phyloP scores from a whole-genome alignment of 1,140 invertebrate genomes.

The Ericerus pela region DNA sequence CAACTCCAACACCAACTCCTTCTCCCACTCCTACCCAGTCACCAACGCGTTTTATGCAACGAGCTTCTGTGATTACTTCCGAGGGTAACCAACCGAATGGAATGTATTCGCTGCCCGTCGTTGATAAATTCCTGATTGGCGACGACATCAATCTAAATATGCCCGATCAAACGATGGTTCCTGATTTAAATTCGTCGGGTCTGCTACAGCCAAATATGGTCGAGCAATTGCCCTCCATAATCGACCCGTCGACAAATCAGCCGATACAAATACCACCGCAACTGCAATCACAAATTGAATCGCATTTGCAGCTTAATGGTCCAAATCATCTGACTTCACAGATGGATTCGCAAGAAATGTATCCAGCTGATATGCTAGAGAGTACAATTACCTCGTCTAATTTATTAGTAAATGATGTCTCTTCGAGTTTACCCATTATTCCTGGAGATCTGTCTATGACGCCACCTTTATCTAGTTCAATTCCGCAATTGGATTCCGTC shows the following conservation, averaged over 20 bases:
- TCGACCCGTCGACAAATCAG: not conserved
- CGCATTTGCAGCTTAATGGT: not conserved
- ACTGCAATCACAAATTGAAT: constrained; percentile 1
- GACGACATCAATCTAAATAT: constrained; percentile 6
- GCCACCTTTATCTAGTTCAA: not conserved
- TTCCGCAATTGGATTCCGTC: not conserved
- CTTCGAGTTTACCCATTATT: not conserved
- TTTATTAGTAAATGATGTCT: not conserved
- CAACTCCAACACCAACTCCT: constrained; percentile 6
- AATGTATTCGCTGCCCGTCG: not conserved
- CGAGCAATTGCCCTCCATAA: not conserved
- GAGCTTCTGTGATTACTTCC: constrained; percentile 18
- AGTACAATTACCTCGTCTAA: not conserved
- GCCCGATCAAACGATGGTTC: not conserved
- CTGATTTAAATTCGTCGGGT: not conserved
- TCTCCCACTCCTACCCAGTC: constrained; percentile 9
- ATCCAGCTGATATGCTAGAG: constrained; percentile 2
- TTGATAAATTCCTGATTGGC: constrained; percentile 1
- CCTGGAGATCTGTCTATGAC: not conserved
- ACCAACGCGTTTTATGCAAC: constrained; percentile 3
- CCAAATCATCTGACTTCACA: too few relatives aligned
- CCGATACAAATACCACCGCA: not conserved
- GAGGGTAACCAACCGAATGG: constrained; percentile 14
- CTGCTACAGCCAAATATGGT: not conserved
- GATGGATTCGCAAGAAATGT: constrained; percentile 2